phyloP scores from a whole-genome alignment of 2,888 invertebrate genomes.

The Deilephila elpenor region DNA sequence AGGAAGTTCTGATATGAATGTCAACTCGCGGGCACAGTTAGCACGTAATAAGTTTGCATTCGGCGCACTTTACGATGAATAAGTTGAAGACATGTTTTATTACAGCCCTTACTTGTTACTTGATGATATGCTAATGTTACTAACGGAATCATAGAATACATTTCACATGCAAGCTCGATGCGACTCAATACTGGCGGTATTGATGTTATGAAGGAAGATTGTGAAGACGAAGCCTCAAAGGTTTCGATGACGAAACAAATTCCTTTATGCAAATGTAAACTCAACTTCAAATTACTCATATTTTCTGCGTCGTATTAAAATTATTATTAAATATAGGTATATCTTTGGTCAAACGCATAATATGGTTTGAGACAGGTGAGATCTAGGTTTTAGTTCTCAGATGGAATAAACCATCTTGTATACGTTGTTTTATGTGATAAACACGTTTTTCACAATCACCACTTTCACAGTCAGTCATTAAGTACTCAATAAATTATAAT shows the following conservation, averaged over 20 bases:
- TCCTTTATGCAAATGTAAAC: not conserved
- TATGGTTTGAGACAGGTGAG: too few species aligned
- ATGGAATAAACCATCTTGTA: too few species aligned
- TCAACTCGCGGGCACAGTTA: not conserved
- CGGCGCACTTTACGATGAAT: not conserved
- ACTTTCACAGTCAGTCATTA: too few species aligned
- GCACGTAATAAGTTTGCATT: conserved; percentile 6
- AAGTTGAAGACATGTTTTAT: not conserved
- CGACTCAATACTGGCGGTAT: not conserved
- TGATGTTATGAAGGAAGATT: not conserved
- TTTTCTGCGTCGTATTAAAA: not conserved
- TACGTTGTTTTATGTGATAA: too few species aligned
- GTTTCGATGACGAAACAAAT: not conserved
- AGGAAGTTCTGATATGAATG: not conserved
- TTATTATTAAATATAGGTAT: too few species aligned
- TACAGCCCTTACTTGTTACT: not conserved
- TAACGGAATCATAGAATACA: conserved; percentile 7
- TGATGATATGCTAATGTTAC: conserved; percentile 9
- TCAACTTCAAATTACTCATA: not conserved
- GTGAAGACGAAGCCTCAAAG: not conserved
- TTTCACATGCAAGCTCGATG: conserved; percentile 4
- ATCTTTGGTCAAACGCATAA: not conserved
- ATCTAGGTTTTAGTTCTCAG: too few species aligned
- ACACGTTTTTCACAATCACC: too few species aligned
- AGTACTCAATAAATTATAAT: too few species aligned